These are phyloP conservation scores for Gavialis gangeticus DNA, from an alignment of 2,113 vertebrate genomes.

Conservation along the genomic window DNA sequence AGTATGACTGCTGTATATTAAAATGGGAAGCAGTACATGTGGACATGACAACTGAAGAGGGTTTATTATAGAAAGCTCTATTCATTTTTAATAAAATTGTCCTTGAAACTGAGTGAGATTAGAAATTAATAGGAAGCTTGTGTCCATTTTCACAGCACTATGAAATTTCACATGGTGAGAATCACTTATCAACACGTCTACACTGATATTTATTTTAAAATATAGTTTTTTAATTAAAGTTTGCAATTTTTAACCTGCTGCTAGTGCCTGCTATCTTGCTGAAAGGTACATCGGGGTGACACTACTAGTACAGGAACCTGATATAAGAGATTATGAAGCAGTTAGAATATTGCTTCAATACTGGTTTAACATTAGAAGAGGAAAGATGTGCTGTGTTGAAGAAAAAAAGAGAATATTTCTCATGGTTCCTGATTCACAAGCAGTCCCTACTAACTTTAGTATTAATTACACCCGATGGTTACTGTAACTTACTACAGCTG, in stretches of 20 bases:
- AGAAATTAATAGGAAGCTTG: constrained; percentile 60
- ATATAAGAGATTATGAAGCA: constrained; percentile 38
- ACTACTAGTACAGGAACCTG: constrained; percentile 47
- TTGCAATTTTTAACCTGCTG: constrained; percentile 49
- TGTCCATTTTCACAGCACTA: constrained; percentile 36
- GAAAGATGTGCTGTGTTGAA: not conserved
- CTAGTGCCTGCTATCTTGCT: constrained; percentile 52
- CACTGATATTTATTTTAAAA: constrained; percentile 63
- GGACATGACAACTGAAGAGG: constrained; percentile 57
- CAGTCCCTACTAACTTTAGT: not conserved
- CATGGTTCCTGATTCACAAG: not conserved
- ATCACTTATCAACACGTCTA: constrained; percentile 53
- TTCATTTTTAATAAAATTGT: constrained; percentile 71
- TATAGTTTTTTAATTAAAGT: constrained; percentile 72
- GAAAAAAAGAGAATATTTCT: rapidly evolving
- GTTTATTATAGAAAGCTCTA: constrained; percentile 49
- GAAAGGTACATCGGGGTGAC: constrained; percentile 58
- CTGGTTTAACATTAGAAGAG: not conserved
- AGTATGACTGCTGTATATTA: not conserved
- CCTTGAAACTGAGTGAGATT: constrained; percentile 59
- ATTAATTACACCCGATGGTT: not conserved
- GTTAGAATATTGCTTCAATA: not conserved
- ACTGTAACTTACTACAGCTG: not conserved
- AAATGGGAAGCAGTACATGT: constrained; percentile 52
- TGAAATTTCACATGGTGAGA: constrained; percentile 42